phyloP scores from a whole-genome alignment of 2,888 invertebrate species.

The Laothoe populi region DNA sequence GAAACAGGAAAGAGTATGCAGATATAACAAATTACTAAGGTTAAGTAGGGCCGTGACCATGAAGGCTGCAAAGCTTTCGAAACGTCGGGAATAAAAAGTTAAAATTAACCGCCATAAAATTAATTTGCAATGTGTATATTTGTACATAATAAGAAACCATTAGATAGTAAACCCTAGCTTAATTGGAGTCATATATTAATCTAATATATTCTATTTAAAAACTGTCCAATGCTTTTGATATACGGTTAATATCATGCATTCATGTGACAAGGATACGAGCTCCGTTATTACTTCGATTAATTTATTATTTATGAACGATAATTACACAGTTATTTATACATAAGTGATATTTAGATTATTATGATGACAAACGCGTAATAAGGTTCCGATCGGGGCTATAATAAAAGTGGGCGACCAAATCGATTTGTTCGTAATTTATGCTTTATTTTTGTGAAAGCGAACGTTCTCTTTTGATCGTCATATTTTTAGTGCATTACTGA shows the following conservation, averaged over 20 bases:
- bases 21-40: too few relatives aligned
- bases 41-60: too few relatives aligned
- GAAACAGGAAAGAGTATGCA: too few relatives aligned
- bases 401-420: background rate
- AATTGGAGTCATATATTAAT: too few relatives aligned
- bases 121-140: too few relatives aligned
- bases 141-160: too few relatives aligned
- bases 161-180: too few relatives aligned
- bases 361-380: background rate
- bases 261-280: constrained; percentile 12
- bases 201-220: too few relatives aligned
- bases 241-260: constrained; percentile 1
- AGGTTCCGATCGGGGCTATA: background rate
- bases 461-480: background rate
- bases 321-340: constrained; percentile 5
- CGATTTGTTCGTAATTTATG: background rate
- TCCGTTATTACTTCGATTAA: constrained; percentile 19
- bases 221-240: background rate
- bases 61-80: too few relatives aligned
- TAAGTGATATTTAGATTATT: constrained; percentile 12
- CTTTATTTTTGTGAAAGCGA: constrained; percentile 1
- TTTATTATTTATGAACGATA: constrained; percentile 23
- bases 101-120: too few relatives aligned
- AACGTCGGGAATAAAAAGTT: too few relatives aligned
- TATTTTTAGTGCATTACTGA: background rate